Evolutionary conservation across 92 coral and sea anemone species (phyloP).

Genomic region (Umimayanthus chanpuru): DNA sequence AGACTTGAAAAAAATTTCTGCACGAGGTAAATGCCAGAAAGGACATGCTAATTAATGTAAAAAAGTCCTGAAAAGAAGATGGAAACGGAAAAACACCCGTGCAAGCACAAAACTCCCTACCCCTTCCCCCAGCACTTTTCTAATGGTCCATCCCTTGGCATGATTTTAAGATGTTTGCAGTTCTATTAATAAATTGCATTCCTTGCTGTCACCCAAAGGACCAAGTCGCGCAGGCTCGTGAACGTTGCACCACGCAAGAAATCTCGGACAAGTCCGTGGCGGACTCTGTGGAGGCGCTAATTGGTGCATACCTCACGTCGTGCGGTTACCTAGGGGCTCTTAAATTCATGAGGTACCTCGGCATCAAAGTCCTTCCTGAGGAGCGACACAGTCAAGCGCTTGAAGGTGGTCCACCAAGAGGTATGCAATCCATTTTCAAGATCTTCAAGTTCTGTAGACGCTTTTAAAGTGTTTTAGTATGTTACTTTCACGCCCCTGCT

Average conservation of each 20-base stretch:
- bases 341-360: constrained; percentile 80
- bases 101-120: too few species aligned
- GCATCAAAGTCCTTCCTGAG: constrained; percentile 74
- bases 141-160: too few species aligned
- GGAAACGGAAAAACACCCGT: too few species aligned
- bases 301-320: constrained; percentile 86
- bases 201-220: background rate
- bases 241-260: constrained; percentile 57
- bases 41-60: too few species aligned
- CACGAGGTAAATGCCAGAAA: too few species aligned
- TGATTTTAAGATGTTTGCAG: too few species aligned
- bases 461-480: background rate
- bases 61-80: too few species aligned
- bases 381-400: background rate
- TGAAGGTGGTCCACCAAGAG: constrained; percentile 3
- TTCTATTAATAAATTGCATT: too few species aligned
- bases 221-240: constrained; percentile 33
- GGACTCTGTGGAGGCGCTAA: constrained; percentile 92
- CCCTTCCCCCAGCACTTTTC: too few species aligned
- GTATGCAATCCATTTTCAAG: background rate
- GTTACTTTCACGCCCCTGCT: background rate
- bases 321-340: constrained; percentile 92
- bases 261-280: constrained; percentile 95
- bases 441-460: background rate
- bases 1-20: too few species aligned